These are phyloP conservation scores for Pterocles gutturalis DNA, from an alignment of 2,113 vertebrate species.

Conservation along the genomic window DNA sequence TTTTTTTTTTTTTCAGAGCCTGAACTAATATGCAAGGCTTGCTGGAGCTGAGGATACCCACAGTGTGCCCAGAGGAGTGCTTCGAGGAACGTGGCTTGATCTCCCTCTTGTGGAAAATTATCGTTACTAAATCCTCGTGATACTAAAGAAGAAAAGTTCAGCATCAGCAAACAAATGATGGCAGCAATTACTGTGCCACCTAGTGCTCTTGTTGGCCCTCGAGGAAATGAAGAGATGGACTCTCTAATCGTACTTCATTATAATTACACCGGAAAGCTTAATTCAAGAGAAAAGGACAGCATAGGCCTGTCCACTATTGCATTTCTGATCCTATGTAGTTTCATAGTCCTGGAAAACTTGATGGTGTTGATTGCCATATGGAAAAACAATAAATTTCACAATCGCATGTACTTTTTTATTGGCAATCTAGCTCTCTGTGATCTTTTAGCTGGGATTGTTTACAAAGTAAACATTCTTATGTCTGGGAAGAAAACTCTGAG, in stretches of 20 bases:
- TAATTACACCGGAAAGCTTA: conserved; percentile 90
- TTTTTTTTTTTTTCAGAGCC: conserved; percentile 48
- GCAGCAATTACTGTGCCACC: background rate
- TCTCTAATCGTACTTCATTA: conserved; percentile 84
- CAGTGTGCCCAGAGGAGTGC: background rate
- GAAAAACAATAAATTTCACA: conserved; percentile 95
- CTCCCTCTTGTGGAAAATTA: conserved; percentile 76
- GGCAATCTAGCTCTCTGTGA: conserved; percentile 96
- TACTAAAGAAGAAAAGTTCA: background rate
- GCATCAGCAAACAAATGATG: conserved; percentile 43
- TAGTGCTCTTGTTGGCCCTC: background rate
- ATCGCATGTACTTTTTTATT: conserved; percentile 98
- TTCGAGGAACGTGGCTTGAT: conserved; percentile 45
- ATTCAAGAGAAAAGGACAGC: conserved; percentile 69
- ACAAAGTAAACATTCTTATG: conserved; percentile 92
- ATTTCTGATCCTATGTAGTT: conserved; percentile 89
- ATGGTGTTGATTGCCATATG: conserved; percentile 94
- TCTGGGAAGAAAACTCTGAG: conserved; percentile 89
- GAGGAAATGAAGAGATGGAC: conserved; percentile 66
- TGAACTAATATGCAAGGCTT: background rate
- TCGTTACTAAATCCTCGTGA: background rate
- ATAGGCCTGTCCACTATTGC: conserved; percentile 76
- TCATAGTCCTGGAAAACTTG: conserved; percentile 94
- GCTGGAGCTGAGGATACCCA: background rate
- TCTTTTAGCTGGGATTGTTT: conserved; percentile 89